Evolutionary conservation across 2,797 vertebrate genomes (phyloP), one percentile per base, ranked within the genome.

Genomic region (Kryptolebias ocellatus): DNA sequence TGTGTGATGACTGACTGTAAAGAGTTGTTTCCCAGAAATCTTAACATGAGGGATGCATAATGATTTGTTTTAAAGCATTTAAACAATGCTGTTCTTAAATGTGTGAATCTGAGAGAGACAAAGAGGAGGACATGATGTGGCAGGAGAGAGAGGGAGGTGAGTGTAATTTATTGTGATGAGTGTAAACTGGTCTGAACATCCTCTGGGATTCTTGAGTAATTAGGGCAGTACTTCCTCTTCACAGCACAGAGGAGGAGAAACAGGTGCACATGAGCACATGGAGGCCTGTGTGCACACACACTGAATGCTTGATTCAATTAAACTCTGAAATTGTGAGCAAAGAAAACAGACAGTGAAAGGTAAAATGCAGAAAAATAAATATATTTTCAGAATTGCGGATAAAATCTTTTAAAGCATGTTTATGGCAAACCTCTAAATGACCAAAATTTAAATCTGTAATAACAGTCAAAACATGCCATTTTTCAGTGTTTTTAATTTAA

Each of bases 121-220:
- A 37, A 54, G 72, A 65, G 65, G 45, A 42, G 42, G 49, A 55
- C 42, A 37, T 4, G 29, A 50, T 45, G 37, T 47, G 58, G 63
- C 72, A 69, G 73, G 6, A 24, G 20, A 56, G 28, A 56, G 60
- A 68, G 16, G 12, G 39, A 66, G 64, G 46, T 65, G 68, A 70
- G 20, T 17, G 50, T 78, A 69, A 83, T 79, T 71, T 66, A 67
- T 71, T 71, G 72, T 66, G 77, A 80, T 75, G 68, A 72, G 63
- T 63, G 63, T 71, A 79, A 86, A 83, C 72, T 70, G 58, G 66
- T 69, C 45, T 47, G 54, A 63, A 71, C 20, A 52, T 79, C 72
- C 56, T 31, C 54, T 61, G 78, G 70, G 66, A 74, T 29, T 69
- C 46, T 50, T 12, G 39, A 63, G 69, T 80, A 69, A 82, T 82